Base-by-base conservation (phyloP, 2,888 invertebrate species). In the Macroteleia sp. region DNA sequence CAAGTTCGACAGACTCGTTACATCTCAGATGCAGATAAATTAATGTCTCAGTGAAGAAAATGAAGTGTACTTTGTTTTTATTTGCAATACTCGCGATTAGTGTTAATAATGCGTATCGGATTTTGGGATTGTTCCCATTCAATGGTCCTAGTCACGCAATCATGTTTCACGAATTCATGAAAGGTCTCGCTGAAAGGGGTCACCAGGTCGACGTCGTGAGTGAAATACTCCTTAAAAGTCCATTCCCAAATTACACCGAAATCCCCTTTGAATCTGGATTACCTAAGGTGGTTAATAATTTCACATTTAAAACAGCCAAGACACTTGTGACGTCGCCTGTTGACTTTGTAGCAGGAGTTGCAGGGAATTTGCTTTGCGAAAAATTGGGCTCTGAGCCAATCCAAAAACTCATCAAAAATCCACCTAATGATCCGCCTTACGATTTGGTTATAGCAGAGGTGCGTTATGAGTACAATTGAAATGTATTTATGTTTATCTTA, bases 131-230 rank as follows among this genome's bases (percentile, higher is more conserved):
- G 0, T 92, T 92, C 73, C 88, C 91, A 0, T 91, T 92, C 57
- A 90, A 91, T 9, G 91, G 90, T 1, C 92, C 88, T 66, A 93
- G 93, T 50, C 93, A 93, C 62, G 91, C 89, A 22, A 91, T 91
- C 81, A 92, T 92, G 89, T 90, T 91, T 57, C 90, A 88, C 41
- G 85, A 91, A 0, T 61, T 93, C 34, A 87, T 92, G 16, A 89
- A 89, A 50, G 91, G 91, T 36, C 87, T 93, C 1, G 86, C 92
- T 2, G 79, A 85, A 3, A 83, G 89, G 17, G 92, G 93, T 0
- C 93, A 93, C 77, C 90, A 91, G 69, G 90, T 93, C 4, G 89
- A 89, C 34, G 82, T 90, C 0, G 75, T 88, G 5, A 86, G 90
- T 50, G 86, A 88, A 41, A 88, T 90, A 48, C 89, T 91, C 0